Conservation (phyloP, 2,113 vertebrate species). For the Cathartes aura region DNA sequence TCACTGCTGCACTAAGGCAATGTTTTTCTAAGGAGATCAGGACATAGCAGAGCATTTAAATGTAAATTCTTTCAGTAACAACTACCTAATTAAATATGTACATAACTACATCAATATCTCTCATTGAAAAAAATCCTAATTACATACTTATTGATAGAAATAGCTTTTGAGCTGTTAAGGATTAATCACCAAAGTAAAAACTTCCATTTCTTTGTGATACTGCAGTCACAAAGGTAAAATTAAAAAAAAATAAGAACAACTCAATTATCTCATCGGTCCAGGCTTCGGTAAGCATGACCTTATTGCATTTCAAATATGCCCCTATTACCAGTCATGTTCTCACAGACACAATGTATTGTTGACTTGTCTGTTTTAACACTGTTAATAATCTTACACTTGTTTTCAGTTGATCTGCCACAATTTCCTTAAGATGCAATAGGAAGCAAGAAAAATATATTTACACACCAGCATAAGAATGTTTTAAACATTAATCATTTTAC, state of each 20-base stretch:
- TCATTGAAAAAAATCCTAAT: not conserved
- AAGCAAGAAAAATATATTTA: not conserved
- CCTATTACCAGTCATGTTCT: not conserved
- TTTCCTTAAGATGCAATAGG: not conserved
- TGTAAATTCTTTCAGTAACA: slow-evolving; percentile 14
- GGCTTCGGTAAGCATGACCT: not conserved
- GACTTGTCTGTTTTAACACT: not conserved
- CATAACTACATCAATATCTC: not conserved
- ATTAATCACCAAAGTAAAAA: not conserved
- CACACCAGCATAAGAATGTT: not conserved
- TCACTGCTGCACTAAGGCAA: not conserved
- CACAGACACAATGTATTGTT: not conserved
- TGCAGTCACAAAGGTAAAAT: not conserved
- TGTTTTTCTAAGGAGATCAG: not conserved
- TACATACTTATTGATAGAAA: not conserved
- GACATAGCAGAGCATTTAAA: not conserved
- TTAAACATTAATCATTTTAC: not conserved
- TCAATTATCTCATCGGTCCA: not conserved
- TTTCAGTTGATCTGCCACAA: not conserved
- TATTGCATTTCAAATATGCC: not conserved
- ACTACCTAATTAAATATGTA: slow-evolving; percentile 19
- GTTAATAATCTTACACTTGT: not conserved
- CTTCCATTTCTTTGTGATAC: not conserved
- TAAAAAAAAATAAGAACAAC: not conserved
- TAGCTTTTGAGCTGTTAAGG: not conserved